Percentiles rank a stretch among this genome's conserved stretches.
Conservation (phyloP, 1,140 invertebrate genomes). For the Drosophila repletoides region DNA sequence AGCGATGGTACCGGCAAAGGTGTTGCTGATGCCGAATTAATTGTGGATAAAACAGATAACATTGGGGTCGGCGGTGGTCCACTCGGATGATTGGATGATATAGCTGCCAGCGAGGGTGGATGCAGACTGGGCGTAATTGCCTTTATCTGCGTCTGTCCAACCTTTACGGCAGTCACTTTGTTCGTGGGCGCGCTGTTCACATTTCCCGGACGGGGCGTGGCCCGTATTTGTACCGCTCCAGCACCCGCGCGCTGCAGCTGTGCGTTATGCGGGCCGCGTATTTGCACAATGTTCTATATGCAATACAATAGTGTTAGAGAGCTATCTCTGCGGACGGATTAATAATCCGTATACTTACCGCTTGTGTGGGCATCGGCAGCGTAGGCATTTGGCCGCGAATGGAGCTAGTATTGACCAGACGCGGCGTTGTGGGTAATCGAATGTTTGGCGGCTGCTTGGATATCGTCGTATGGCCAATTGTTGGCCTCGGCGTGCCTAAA, state of each 20-base stretch:
- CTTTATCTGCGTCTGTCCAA: slow-evolving; percentile 82
- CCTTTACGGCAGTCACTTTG: slow-evolving; percentile 81
- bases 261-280: slow-evolving; percentile 72
- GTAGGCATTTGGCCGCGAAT: slow-evolving; percentile 76
- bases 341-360: slow-evolving; percentile 51
- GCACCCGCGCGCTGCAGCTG: slow-evolving; percentile 69
- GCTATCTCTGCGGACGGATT: no score
- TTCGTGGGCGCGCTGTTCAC: slow-evolving; percentile 54
- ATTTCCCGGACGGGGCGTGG: slow-evolving; percentile 56
- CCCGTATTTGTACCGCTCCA: slow-evolving; percentile 75
- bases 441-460: slow-evolving; percentile 81
- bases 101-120: slow-evolving; percentile 74
- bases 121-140: slow-evolving; percentile 74
- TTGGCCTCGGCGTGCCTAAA: slow-evolving; percentile 81
- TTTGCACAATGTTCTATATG: slow-evolving; percentile 74
- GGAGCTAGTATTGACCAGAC: slow-evolving; percentile 69
- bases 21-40: slow-evolving; percentile 63
- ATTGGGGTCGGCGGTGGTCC: slow-evolving; percentile 70
- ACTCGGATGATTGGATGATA: slow-evolving; percentile 72
- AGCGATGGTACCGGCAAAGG: slow-evolving; percentile 72
- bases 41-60: slow-evolving; percentile 69
- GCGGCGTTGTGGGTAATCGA: slow-evolving; percentile 71
- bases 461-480: slow-evolving; percentile 83
- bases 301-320: neutral
- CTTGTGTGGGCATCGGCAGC: slow-evolving; percentile 62